phyloP scores from a whole-genome alignment of 1,140 invertebrate species.

The Pogonomyrmex barbatus region DNA sequence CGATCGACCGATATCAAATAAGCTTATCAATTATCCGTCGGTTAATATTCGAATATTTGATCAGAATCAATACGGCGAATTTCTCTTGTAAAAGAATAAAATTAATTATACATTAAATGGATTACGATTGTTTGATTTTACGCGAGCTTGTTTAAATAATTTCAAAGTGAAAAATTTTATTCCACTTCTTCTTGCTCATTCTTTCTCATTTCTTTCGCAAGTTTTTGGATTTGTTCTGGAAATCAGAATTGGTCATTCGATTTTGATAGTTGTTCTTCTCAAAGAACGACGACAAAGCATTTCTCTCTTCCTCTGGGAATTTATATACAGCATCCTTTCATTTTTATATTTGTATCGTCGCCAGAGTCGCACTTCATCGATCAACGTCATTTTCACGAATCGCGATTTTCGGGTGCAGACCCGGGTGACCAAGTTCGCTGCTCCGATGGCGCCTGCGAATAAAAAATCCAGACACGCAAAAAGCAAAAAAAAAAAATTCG shows the following conservation, averaged over 20 bases:
- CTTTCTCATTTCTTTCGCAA: not conserved
- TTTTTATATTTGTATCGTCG: slow-evolving; percentile 21
- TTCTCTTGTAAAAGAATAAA: not conserved
- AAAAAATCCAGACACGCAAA: slow-evolving; percentile 16
- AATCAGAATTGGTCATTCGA: slow-evolving; percentile 4
- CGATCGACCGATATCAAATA: not conserved
- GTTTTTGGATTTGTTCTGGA: not conserved
- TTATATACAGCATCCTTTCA: not conserved
- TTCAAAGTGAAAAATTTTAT: slow-evolving; percentile 11
- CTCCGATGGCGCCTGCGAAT: not conserved
- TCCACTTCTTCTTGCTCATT: not conserved
- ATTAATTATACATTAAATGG: not conserved
- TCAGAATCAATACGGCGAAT: not conserved
- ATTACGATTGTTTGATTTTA: not conserved
- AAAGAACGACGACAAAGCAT: not conserved
- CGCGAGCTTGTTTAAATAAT: slow-evolving; percentile 9
- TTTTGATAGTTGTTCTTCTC: not conserved
- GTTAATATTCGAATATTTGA: not conserved
- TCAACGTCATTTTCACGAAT: slow-evolving; percentile 31
- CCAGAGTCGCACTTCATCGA: slow-evolving; percentile 2
- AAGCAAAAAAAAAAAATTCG: not conserved
- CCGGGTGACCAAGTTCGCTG: slow-evolving; percentile 22
- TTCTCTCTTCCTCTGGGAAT: not conserved
- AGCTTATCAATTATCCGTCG: not conserved
- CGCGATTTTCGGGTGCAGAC: not conserved